Evolutionary conservation across 2,888 invertebrate genomes (phyloP).

Genomic region (Agrochola lota): DNA sequence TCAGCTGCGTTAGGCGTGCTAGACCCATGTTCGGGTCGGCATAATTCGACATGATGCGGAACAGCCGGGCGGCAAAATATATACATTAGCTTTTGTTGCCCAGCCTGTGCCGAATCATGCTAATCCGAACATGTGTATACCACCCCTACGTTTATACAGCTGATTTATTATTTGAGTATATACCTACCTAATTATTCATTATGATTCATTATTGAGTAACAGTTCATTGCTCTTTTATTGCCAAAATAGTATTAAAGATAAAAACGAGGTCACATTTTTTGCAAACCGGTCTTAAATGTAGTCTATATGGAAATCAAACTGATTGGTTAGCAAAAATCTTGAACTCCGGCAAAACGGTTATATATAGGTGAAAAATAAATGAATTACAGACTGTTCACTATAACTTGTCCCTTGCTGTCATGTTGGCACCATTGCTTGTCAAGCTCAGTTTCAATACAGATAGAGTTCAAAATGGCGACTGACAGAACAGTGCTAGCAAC

Average conservation of each 20-base stretch:
- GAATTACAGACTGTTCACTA: too few species aligned
- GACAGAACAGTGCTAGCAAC: too few species aligned
- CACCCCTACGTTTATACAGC: neutral
- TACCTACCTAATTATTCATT: neutral
- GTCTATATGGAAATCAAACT: neutral
- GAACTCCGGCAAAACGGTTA: neutral
- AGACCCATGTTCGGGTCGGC: neutral
- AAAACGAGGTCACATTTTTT: conserved; percentile 3
- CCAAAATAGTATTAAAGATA: neutral
- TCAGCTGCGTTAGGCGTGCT: neutral
- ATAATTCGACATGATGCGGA: too few species aligned
- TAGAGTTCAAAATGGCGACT: too few species aligned
- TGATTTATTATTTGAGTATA: neutral
- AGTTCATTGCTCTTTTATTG: conserved; percentile 36
- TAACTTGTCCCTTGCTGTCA: too few species aligned
- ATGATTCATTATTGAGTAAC: neutral
- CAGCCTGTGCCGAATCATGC: neutral
- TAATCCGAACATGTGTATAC: neutral
- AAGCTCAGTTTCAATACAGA: too few species aligned
- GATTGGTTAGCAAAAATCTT: neutral
- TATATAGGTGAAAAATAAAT: neutral
- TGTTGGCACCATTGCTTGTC: too few species aligned
- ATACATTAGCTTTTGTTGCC: neutral
- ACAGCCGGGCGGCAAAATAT: too few species aligned
- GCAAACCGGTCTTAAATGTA: conserved; percentile 18